Base-by-base conservation (phyloP, 2,113 vertebrate genomes). In the Picathartes gymnocephalus region DNA sequence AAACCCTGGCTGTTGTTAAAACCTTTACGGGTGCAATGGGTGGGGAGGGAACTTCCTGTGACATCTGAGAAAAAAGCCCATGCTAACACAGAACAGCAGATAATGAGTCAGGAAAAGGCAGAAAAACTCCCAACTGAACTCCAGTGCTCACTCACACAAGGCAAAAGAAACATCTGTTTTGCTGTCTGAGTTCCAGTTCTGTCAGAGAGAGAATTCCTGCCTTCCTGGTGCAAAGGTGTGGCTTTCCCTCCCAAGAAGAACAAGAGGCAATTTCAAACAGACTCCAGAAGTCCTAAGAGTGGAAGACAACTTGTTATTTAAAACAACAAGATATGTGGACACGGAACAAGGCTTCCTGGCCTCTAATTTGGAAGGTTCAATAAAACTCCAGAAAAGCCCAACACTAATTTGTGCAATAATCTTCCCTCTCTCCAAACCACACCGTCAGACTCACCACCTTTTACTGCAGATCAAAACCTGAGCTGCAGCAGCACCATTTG, bases 261-360 rank as follows among this genome's bases (percentile, higher is more conserved):
- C 44, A 90, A 88, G 85, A 91, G 72, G 53, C 48, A 69, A 64
- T 88, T 93, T 82, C 68, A 84, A 88, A 90, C 76, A 86, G 85
- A 76, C 64, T 92, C 68, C 76, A 68, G 39, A 80, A 87, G 33
- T 48, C 61, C 60, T 35, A 33, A n/a, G 78, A 88, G 70, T 25
- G 5, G 15, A 81, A 47, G 77, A 93, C 82, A 96, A 90, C 82
- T 86, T 96, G 92, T 62, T 88, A 84, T 83, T 95, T 90, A 58
- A 83, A 90, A 74, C 37, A 90, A 69, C 27, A 60, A 77, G 81
- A 30, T 25, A 10, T 7, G 27, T 65, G 84, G 57, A 90, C 69
- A 70, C 18, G 62, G 73, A 85, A 73, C 76, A 69, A 89, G 65
- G 73, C 21, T 53, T 45, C 64, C 90, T 48, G n/a, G 31, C 40